phyloP scores from a whole-genome alignment of 2,888 invertebrate genomes.

The Caenorhabditis wallacei region DNA sequence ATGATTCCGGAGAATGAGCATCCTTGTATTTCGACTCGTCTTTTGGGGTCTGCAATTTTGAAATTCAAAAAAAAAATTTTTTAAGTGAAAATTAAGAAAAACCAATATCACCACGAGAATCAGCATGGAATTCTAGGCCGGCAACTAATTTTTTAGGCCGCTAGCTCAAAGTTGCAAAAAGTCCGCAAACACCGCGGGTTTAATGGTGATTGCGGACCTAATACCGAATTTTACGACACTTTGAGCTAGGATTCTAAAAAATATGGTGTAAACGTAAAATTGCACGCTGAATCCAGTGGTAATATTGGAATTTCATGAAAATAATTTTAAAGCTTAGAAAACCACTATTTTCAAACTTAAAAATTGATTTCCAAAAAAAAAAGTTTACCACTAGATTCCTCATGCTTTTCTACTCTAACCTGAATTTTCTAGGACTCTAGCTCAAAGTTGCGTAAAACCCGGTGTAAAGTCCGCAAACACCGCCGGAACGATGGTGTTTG shows the following conservation, averaged over 20 bases:
- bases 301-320: no score
- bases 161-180: not conserved
- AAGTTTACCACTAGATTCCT: no score
- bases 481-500: not conserved
- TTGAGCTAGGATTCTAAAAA: no score
- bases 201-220: not conserved
- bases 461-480: not conserved
- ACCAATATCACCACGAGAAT: no score
- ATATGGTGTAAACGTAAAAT: no score
- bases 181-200: not conserved
- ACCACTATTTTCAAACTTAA: no score
- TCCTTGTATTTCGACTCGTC: not conserved
- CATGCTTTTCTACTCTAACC: no score
- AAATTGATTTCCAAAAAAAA: no score
- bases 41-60: conserved; percentile 6
- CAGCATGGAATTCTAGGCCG: not conserved
- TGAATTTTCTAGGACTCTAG: not conserved
- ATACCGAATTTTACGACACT: not conserved
- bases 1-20: not conserved
- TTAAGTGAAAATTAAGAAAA: no score
- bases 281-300: no score
- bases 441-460: not conserved
- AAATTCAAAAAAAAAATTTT: not conserved
- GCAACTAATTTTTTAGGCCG: not conserved
- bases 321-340: no score